Evolutionary conservation across 2,888 invertebrate species (phyloP).

Genomic region (Strigamia transsilvanica): DNA sequence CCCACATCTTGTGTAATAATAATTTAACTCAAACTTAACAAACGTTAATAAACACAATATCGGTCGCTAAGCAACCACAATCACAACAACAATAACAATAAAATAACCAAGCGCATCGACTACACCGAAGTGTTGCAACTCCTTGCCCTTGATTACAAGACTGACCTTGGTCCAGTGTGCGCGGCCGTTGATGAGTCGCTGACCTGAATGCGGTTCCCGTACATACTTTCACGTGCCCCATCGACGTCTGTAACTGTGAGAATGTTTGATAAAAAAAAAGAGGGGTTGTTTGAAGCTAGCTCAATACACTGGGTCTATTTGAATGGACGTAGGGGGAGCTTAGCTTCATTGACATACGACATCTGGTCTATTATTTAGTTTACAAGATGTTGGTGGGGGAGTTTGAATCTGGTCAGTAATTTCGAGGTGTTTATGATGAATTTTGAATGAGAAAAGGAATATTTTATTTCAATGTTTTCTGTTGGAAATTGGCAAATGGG

Average conservation of each 20-base stretch:
- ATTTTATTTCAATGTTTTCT: not conserved
- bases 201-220: slow-evolving; percentile 7
- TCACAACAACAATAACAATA: too few relatives aligned
- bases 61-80: too few relatives aligned
- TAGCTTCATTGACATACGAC: not conserved
- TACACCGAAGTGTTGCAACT: not conserved
- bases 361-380: slow-evolving; percentile 7
- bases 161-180: slow-evolving; percentile 36
- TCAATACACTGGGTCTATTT: not conserved
- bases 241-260: slow-evolving; percentile 24
- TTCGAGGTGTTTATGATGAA: not conserved
- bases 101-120: not conserved
- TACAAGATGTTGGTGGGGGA: not conserved
- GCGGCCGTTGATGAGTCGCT: slow-evolving; percentile 1
- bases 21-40: not conserved
- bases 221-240: slow-evolving; percentile 7
- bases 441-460: not conserved
- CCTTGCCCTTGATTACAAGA: not conserved
- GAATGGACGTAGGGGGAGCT: not conserved
- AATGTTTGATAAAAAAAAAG: not conserved
- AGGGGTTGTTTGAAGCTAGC: not conserved
- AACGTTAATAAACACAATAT: not conserved
- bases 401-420: not conserved
- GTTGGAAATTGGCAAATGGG: not conserved
- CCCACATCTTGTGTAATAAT: not conserved